Evolutionary conservation across 2,797 vertebrate genomes (phyloP), one percentile per base, ranked within the genome.

Genomic region (Intellagama lesueurii): DNA sequence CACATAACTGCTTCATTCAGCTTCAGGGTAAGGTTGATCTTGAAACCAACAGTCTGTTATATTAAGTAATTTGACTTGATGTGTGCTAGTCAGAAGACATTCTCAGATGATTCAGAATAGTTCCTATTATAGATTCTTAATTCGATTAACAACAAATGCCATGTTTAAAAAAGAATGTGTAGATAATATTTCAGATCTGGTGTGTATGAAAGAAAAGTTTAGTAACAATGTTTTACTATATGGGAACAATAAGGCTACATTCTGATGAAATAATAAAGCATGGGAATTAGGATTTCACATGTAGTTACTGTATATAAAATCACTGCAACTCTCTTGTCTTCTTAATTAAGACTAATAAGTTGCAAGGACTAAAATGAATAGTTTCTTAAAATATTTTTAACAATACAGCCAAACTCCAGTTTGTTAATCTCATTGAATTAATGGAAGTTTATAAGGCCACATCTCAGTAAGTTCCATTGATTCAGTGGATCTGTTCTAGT

Each of bases 341-440:
- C 83, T 75, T 78, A 75, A 47, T 89, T 11, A 88, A 6, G 12
- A 47, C 32, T 81, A 87, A 19, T 66, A 68, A 78, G 40, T 84
- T 26, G 30, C 68, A 35, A 1, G 4, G 81, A 91, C 90, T 90
- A 3, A 30, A 82, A 56, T 16, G 30, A 85, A 40, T 28, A 66
- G 5, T 47, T 72, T 12, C 7, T 0, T 81, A 68, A 86, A 75
- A 12, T 17, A 1, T 8, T 73, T 85, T 89, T 28, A 64, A 35
- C 1, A 19, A 12, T 12, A 5, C 11, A 1, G 40, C 40, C 40
- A 40, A 40, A 40, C 40, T 40, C 40, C 40, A 40, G 40, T 40
- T 40, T 40, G 40, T 40, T 40, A 40, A 40, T 40, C 40, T 40
- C 40, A 40, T 40, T 40, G 40, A 40, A 40, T 40, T 40, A 40